Evolutionary conservation across 2,113 vertebrate species (phyloP).

Genomic region (Smithornis capensis): DNA sequence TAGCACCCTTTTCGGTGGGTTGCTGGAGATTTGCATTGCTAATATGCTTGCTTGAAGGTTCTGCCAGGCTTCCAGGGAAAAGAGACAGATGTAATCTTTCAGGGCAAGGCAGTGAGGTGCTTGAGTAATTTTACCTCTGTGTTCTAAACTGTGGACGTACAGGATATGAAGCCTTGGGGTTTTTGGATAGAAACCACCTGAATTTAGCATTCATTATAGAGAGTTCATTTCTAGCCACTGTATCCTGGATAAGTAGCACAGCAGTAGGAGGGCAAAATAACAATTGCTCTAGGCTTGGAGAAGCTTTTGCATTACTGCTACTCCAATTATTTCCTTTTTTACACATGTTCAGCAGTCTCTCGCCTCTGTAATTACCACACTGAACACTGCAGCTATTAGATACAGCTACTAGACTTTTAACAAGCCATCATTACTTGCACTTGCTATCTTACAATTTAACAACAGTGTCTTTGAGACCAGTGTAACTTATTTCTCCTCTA

Average conservation of each 20-base stretch:
- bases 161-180: neutral
- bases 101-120: neutral
- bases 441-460: neutral
- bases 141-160: neutral
- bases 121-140: neutral
- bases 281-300: conserved; percentile 37
- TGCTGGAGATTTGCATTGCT: conserved; percentile 8
- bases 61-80: neutral
- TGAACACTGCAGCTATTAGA: conserved; percentile 18
- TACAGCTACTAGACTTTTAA: conserved; percentile 35
- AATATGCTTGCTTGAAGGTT: neutral
- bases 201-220: neutral
- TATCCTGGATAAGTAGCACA: neutral
- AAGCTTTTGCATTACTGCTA: conserved; percentile 22
- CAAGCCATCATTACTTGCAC: conserved; percentile 4
- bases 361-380: conserved; percentile 46
- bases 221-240: neutral
- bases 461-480: neutral
- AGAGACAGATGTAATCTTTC: neutral
- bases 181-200: neutral
- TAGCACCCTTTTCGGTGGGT: neutral
- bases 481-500: neutral
- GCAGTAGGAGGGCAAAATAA: conserved; percentile 44
- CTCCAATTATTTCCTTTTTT: conserved; percentile 57
- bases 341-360: conserved; percentile 37